Percentiles rank a stretch among this genome's conserved stretches.
Evolutionary conservation across 1,140 invertebrate species (phyloP).

Genomic region (Cyclina sinensis): DNA sequence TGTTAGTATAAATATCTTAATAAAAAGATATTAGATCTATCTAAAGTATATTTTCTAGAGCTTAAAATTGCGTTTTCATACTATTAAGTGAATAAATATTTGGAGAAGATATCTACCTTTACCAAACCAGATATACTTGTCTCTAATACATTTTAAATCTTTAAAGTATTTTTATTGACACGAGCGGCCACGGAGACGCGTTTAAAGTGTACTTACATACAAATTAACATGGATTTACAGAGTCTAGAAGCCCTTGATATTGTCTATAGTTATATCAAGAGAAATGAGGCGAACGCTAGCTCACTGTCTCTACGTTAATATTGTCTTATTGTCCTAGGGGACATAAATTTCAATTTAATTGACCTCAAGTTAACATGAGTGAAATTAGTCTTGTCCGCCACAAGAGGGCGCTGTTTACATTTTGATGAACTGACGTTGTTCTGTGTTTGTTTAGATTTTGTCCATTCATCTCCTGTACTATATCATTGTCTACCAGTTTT

Average conservation of each 20-base stretch:
- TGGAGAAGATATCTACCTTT: no score
- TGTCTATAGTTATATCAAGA: conserved; percentile 37
- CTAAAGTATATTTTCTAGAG: no score
- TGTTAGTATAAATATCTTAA: no score
- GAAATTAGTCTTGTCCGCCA: conserved; percentile 57
- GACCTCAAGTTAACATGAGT: conserved; percentile 51
- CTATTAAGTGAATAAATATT: no score
- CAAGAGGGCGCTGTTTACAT: conserved; percentile 49
- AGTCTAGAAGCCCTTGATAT: conserved; percentile 1
- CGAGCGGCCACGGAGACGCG: background rate
- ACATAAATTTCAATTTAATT: conserved; percentile 63
- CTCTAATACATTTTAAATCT: background rate
- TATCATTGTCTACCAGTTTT: conserved; percentile 31
- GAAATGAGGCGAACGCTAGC: conserved; percentile 18
- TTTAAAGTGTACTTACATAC: conserved; percentile 15
- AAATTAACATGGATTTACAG: conserved; percentile 46
- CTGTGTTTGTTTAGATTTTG: conserved; percentile 57
- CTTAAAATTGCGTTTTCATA: no score
- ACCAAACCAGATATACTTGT: no score
- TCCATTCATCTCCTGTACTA: background rate
- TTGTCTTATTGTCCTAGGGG: conserved; percentile 27
- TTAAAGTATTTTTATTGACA: conserved; percentile 9
- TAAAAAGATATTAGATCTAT: no score
- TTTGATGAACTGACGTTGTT: conserved; percentile 35
- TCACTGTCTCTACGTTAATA: conserved; percentile 34